Percentiles rank a stretch among this genome's conserved stretches.
Conservation (phyloP, 2,113 vertebrate genomes). For the Amblyornis subalaris region DNA sequence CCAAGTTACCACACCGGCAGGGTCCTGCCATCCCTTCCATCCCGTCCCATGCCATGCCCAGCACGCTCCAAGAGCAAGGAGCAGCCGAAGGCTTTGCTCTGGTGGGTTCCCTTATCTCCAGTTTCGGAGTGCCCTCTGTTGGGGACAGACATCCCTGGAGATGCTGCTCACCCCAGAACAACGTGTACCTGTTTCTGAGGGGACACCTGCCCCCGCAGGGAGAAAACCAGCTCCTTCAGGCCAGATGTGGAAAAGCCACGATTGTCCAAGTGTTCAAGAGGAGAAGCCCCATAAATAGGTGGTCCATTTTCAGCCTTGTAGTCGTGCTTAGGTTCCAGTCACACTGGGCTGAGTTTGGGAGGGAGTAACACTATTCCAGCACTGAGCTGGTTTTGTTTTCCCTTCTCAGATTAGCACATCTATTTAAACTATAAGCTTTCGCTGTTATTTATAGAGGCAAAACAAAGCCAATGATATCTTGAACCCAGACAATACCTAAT, state of each 20-base stretch:
- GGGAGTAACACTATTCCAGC: not conserved
- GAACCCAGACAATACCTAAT: not conserved
- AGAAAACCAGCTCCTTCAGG: not conserved
- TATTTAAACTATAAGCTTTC: not conserved
- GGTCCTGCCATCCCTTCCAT: too few relatives aligned
- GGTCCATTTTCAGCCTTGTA: not conserved
- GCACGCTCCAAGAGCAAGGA: not conserved
- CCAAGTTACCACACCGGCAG: too few relatives aligned
- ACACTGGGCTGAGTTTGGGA: not conserved
- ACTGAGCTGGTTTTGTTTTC: not conserved
- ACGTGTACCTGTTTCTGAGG: accelerated
- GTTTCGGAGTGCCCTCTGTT: slow-evolving; percentile 42
- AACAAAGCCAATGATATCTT: not conserved
- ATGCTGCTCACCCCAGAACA: not conserved
- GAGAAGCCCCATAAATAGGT: not conserved
- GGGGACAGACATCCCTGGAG: not conserved
- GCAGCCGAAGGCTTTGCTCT: not conserved
- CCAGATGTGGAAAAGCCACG: not conserved
- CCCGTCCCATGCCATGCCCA: too few relatives aligned
- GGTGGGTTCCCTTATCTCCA: not conserved
- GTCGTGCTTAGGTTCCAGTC: not conserved
- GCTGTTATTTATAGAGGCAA: not conserved
- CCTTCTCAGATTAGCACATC: not conserved
- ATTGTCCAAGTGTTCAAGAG: accelerated
- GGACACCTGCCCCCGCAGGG: not conserved